phyloP scores from a whole-genome alignment of 2,113 vertebrate species.

The Cephalophus harveyi region DNA sequence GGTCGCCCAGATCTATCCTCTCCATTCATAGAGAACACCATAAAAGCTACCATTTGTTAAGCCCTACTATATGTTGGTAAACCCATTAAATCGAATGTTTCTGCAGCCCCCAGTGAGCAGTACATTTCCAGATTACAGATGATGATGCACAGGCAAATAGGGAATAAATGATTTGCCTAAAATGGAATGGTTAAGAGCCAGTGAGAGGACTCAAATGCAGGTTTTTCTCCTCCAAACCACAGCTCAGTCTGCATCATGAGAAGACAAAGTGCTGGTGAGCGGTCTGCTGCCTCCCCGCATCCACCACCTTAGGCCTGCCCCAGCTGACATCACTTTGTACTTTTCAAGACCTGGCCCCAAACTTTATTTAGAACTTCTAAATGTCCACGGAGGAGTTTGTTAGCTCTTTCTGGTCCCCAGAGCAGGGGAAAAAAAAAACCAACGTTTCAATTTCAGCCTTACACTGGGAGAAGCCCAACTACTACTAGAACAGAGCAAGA shows the following conservation, averaged over 20 bases:
- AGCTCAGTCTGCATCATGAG: background rate
- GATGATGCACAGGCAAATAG: background rate
- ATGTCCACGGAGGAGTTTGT: background rate
- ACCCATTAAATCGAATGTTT: background rate
- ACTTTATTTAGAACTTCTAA: constrained; percentile 11
- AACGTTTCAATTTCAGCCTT: background rate
- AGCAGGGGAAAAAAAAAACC: background rate
- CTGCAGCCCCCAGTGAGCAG: background rate
- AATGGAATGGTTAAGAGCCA: background rate
- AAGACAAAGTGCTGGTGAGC: background rate
- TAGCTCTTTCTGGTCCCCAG: background rate
- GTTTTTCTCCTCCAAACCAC: background rate
- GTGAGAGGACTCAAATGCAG: background rate
- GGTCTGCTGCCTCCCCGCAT: background rate
- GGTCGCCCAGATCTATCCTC: background rate
- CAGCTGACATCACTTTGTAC: background rate
- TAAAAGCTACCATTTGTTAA: background rate
- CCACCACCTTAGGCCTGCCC: background rate
- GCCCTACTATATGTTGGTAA: background rate
- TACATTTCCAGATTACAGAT: background rate
- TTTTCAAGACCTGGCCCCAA: background rate
- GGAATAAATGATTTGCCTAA: background rate
- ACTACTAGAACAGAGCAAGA: background rate
- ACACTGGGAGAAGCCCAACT: background rate
- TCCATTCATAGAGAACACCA: background rate